Base-by-base conservation (phyloP, 2,797 vertebrate genomes). In the Tachyglossus aculeatus region DNA sequence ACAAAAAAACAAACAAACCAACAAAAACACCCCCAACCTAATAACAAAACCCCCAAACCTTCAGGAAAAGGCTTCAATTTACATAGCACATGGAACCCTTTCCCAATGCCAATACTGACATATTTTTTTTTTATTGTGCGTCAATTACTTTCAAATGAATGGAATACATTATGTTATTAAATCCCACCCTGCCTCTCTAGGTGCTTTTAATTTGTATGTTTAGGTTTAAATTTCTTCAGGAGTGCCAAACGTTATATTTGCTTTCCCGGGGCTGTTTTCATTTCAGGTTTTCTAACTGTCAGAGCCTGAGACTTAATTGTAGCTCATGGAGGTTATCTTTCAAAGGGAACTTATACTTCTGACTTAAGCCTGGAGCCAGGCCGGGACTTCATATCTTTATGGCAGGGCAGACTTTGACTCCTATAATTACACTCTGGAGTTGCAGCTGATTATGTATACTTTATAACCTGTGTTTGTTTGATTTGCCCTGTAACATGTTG, bases 261-360 rank as follows among this genome's bases (percentile, higher is more conserved):
- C 67, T 86, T 86, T 84, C 85, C 80, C 74, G 15, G 48, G 90
- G 83, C 85, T 91, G 67, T 86, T 93, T 90, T 90, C 89, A 59
- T 84, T 67, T 78, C 74, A 81, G 41, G 78, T 88, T 89, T 91
- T 19, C 86, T 86, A 76, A 71, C 71, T 63, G 86, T 89, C 88
- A 86, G 77, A 86, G 84, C 77, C 83, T 13, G 79, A n/a, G 73
- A 88, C 81, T 82, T 91, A 86, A 92, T 86, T 85, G 82, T 72
- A 59, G 89, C 74, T 85, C 85, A 70, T 72, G 50, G 53, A 45
- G 37, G 60, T 73, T 64, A 45, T 62, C 45, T 81, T 66, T 58
- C 68, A 12, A 68, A 45, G 69, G 41, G 16, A 48, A 81, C 85
- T 90, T 88, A 64, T 39, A 55, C 67, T 86, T 80, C 85, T 82